Conservation (phyloP, 2,797 vertebrate genomes). For the Steatocranus sp. region DNA sequence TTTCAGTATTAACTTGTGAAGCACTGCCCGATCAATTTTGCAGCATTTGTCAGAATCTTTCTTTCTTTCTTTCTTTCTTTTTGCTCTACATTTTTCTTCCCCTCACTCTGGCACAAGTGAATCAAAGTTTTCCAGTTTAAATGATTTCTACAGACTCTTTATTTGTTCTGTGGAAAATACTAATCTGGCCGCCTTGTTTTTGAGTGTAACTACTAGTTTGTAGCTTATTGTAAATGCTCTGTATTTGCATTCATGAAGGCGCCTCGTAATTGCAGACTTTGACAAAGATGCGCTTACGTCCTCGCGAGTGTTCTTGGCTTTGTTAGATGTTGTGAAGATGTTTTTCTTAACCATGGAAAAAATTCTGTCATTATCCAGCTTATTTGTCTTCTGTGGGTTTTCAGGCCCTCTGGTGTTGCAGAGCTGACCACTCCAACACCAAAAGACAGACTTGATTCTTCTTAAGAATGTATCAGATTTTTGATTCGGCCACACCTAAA, state of each 20-base stretch:
- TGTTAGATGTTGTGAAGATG: not conserved
- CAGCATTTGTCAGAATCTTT: not conserved
- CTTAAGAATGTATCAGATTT: not conserved
- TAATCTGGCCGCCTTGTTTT: not conserved
- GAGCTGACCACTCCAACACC: not conserved
- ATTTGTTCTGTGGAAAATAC: not conserved
- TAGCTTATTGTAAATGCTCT: not conserved
- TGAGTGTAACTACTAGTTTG: not conserved
- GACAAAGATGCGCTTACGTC: not conserved
- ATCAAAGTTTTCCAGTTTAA: not conserved
- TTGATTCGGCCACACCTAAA: not conserved
- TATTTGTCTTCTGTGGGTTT: not conserved
- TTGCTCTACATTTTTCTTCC: not conserved
- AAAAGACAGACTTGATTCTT: not conserved
- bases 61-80: not conserved
- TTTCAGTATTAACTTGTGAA: not conserved
- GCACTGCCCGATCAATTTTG: not conserved
- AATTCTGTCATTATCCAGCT: not conserved
- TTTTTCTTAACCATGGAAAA: not conserved
- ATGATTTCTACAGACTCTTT: rapidly evolving
- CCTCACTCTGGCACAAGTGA: not conserved
- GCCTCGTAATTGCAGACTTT: not conserved
- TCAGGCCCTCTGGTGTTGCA: not conserved
- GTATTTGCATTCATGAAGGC: not conserved
- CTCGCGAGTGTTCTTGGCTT: not conserved